Conservation (phyloP, 2,113 vertebrate genomes). For the Spilogale gracilis region DNA sequence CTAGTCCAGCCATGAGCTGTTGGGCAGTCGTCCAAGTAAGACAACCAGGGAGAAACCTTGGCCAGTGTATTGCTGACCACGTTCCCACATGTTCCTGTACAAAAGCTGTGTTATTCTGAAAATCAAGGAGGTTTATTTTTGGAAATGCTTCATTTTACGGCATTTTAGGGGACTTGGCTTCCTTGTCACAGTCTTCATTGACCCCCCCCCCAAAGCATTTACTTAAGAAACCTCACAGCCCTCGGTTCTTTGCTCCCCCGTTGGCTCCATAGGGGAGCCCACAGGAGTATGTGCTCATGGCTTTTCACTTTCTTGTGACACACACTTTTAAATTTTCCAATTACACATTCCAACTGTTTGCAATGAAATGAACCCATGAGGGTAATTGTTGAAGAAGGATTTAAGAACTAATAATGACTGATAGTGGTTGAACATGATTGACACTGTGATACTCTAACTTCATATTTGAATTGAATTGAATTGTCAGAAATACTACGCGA, state of each 20-base stretch:
- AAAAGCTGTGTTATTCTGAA: background rate
- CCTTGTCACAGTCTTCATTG: background rate
- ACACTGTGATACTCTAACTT: background rate
- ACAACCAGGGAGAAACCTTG: background rate
- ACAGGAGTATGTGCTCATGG: background rate
- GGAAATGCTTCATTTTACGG: slow-evolving; percentile 1
- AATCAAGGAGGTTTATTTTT: background rate
- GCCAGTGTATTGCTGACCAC: background rate
- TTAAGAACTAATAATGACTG: background rate
- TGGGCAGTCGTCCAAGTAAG: background rate
- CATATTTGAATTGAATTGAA: background rate
- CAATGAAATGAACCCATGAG: background rate
- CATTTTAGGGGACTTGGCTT: background rate
- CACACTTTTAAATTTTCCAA: background rate
- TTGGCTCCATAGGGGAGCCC: background rate
- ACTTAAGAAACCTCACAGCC: background rate
- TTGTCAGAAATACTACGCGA: background rate
- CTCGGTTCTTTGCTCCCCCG: background rate
- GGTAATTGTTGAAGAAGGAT: background rate
- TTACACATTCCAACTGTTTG: background rate
- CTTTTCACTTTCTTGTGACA: background rate
- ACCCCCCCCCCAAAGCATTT: background rate
- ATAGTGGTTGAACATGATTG: background rate
- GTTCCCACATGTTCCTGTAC: background rate
- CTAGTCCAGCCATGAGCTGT: background rate